Base-by-base conservation (phyloP, 1,140 invertebrate species). In the Pseudomyrmex concolor region DNA sequence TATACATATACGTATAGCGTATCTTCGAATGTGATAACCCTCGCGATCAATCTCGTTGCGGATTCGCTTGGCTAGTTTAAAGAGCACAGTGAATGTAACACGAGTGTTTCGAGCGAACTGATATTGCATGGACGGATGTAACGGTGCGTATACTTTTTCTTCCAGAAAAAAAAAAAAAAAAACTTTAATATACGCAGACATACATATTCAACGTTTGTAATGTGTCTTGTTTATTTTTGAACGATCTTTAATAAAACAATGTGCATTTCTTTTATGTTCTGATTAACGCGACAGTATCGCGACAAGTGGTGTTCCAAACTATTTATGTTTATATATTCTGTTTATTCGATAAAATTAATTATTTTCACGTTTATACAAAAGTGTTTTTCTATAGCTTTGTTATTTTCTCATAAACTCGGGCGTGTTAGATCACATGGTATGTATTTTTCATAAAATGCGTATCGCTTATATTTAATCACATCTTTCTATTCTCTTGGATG, bases 11-110 rank as follows among this genome's bases (percentile, higher is more conserved):
- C 64, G 48, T 70, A 78, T 60, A 78, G 22, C 25, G n/a, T 80
- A 70, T 80, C 54, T n/a, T 1, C 34, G 43, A 68, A 1, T 34
- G 34, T 51, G 76, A 78, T 80, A 60, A 80, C 66, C 76, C 66
- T 59, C 45, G 19, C 12, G 66, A 15, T 45, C 34, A 78, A 45
- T 48, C 76, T 80, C 71, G 50, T 34, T 80, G 19, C 19, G 34
- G 17, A 45, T 68, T n/a, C 13, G 17, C 54, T 80, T 17, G 43
- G 19, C 19, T 80, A 80, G 66, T 60, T 59, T 71, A 48, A n/a
- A 25, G 22, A 60, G 2, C 22, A 13, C 60, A 34, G 59, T 76
- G 34, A 50, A 66, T 7, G 48, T 22, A 54, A n/a, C 25, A 3
- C n/a, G 48, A 19, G 45, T 10, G 4, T 17, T 15, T 57, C 45